phyloP scores from a whole-genome alignment of 2,113 vertebrate species.

The Sylvietta virens region DNA sequence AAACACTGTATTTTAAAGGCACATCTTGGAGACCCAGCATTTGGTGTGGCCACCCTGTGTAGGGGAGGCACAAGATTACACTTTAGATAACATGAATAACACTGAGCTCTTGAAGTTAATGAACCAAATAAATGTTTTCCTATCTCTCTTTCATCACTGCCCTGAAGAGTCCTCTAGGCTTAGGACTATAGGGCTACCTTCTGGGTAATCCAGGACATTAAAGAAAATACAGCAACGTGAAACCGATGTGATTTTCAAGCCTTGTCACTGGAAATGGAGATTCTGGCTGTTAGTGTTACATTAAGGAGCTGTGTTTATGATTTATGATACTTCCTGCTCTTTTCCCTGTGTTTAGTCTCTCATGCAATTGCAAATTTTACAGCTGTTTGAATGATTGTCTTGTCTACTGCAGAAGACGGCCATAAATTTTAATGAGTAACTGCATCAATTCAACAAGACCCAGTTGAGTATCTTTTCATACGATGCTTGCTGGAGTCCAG shows the following conservation, averaged over 20 bases:
- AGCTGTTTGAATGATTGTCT: not conserved
- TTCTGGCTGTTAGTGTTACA: not conserved
- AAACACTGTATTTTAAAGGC: not conserved
- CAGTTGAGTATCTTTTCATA: not conserved
- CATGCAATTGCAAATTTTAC: not conserved
- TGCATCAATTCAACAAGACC: not conserved
- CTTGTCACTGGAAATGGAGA: not conserved
- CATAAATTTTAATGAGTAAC: not conserved
- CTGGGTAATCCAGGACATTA: not conserved
- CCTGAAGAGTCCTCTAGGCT: not conserved
- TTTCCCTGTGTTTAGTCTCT: not conserved
- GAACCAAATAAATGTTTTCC: not conserved
- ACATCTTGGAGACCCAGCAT: not conserved
- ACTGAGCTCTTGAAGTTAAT: not conserved
- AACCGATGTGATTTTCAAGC: not conserved
- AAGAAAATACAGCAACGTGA: not conserved
- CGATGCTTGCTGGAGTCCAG: accelerated
- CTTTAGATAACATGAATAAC: not conserved
- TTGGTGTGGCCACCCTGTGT: not conserved
- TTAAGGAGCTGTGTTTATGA: not conserved
- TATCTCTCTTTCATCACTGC: not conserved
- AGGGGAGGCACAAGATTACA: not conserved
- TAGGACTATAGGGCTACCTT: not conserved
- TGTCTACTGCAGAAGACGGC: not conserved
- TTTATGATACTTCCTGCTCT: not conserved